These are phyloP conservation scores for Etheostoma spectabile DNA, from an alignment of 2,113 vertebrate species.

Conservation along the genomic window DNA sequence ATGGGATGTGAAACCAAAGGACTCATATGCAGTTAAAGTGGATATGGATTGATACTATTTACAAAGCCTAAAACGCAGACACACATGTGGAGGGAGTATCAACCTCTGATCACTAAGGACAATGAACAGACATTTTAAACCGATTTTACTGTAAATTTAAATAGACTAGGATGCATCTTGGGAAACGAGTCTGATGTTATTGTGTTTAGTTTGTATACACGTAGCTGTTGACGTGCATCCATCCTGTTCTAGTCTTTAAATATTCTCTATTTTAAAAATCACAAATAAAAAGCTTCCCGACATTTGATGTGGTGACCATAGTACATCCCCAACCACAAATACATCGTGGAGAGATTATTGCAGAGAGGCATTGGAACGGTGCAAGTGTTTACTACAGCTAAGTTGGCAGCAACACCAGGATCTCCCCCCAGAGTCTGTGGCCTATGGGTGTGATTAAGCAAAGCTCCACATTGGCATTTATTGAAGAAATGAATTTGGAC, in stretches of 20 bases:
- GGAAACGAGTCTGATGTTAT: background rate
- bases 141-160: conserved; percentile 4
- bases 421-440: conserved; percentile 21
- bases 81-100: conserved; percentile 21
- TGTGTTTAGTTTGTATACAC: background rate
- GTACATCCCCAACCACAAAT: background rate
- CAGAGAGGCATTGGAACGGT: background rate
- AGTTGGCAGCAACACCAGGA: conserved; percentile 3
- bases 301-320: background rate
- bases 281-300: background rate
- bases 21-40: conserved; percentile 61
- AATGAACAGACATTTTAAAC: conserved; percentile 54
- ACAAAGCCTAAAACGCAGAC: conserved; percentile 38
- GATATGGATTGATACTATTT: conserved; percentile 70
- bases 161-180: background rate
- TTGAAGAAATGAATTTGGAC: conserved; percentile 18
- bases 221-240: background rate
- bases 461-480: conserved; percentile 19
- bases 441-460: conserved; percentile 26
- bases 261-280: background rate
- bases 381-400: conserved; percentile 16
- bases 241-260: background rate
- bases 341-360: no score
- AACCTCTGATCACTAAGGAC: conserved; percentile 37
- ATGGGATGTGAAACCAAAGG: conserved; percentile 53